Percentiles rank a stretch among this genome's conserved stretches.
Conservation (phyloP, 2,113 vertebrate species). For the Callionymus lyra region DNA sequence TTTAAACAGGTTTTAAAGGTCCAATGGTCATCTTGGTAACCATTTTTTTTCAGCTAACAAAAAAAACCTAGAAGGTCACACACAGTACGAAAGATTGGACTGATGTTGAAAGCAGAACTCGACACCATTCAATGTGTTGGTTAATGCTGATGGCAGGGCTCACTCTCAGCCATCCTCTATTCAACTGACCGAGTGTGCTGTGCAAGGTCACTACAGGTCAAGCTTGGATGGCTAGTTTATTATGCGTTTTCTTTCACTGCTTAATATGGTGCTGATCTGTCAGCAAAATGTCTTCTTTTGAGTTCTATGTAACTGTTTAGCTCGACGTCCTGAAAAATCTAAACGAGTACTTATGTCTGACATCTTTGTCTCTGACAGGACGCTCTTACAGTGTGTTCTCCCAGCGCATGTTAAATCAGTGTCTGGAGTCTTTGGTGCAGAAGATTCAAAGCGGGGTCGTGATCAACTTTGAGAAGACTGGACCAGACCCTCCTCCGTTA, state of each 20-base stretch:
- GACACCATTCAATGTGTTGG: slow-evolving; percentile 36
- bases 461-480: slow-evolving; percentile 95
- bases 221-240: slow-evolving; percentile 18
- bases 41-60: too few relatives aligned
- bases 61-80: too few relatives aligned
- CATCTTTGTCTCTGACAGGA: slow-evolving; percentile 58
- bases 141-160: slow-evolving; percentile 52
- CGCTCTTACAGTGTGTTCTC: slow-evolving; percentile 93
- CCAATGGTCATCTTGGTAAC: too few relatives aligned
- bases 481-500: slow-evolving; percentile 81
- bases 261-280: too few relatives aligned
- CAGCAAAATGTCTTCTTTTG: too few relatives aligned
- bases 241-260: neutral
- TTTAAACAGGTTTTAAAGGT: too few relatives aligned
- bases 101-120: slow-evolving; percentile 33
- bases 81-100: too few relatives aligned
- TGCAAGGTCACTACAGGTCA: slow-evolving; percentile 39
- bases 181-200: slow-evolving; percentile 33
- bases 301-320: too few relatives aligned
- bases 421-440: slow-evolving; percentile 93
- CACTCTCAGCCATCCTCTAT: slow-evolving; percentile 44
- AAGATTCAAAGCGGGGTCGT: slow-evolving; percentile 96
- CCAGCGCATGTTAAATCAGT: slow-evolving; percentile 94
- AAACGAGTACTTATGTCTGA: too few relatives aligned
- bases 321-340: too few relatives aligned